phyloP scores from a whole-genome alignment of 2,888 invertebrate genomes.

The Rotaria socialis region DNA sequence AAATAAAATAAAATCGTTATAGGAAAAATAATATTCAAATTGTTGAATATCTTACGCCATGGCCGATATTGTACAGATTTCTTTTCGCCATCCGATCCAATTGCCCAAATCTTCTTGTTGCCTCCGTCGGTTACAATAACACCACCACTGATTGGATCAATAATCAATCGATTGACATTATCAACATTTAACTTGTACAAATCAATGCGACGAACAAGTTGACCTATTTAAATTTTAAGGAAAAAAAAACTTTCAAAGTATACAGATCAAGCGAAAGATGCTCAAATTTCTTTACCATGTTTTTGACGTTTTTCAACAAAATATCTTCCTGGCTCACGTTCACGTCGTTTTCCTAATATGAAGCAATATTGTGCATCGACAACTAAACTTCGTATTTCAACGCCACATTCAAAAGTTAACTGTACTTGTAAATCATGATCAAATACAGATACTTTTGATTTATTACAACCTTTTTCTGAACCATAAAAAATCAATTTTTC shows the following conservation, averaged over 20 bases:
- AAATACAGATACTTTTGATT: constrained; percentile 10
- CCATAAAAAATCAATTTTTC: constrained; percentile 22
- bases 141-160: background rate
- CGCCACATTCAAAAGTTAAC: background rate
- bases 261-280: background rate
- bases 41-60: background rate
- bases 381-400: constrained; percentile 15
- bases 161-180: constrained; percentile 36
- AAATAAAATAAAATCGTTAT: no score
- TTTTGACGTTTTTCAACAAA: constrained; percentile 11
- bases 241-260: no score
- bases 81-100: constrained; percentile 22
- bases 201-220: constrained; percentile 30
- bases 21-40: no score
- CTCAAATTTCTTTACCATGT: background rate
- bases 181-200: constrained; percentile 22
- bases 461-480: constrained; percentile 32
- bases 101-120: constrained; percentile 23
- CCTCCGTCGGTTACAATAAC: background rate
- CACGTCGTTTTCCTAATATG: constrained; percentile 33
- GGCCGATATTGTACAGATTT: constrained; percentile 31
- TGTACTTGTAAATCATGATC: constrained; percentile 19
- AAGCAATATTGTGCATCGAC: background rate
- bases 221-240: background rate
- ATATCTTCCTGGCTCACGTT: constrained; percentile 26